These are phyloP conservation scores for Pseudopodoces humilis DNA, from an alignment of 2,113 vertebrate species.

Conservation along the genomic window DNA sequence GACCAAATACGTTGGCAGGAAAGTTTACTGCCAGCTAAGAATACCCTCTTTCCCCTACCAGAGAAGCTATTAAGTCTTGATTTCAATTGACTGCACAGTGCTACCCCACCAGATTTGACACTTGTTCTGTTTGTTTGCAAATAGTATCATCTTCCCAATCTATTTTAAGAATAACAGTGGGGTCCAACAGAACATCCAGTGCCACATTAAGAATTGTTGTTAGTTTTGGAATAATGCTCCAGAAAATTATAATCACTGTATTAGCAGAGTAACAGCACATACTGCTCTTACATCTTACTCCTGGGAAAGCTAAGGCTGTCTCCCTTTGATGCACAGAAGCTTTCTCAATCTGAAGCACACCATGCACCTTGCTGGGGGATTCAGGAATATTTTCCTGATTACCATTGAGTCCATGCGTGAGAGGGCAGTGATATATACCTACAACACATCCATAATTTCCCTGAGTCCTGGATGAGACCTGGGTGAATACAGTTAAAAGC, in stretches of 20 bases:
- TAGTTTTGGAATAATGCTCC: neutral
- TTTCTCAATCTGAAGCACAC: neutral
- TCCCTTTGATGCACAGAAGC: neutral
- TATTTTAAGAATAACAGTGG: neutral
- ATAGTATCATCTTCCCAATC: neutral
- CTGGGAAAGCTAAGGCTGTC: neutral
- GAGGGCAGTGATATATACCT: neutral
- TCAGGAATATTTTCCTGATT: neutral
- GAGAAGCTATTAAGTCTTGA: neutral
- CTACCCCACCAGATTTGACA: neutral
- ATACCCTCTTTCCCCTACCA: neutral
- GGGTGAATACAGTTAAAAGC: neutral
- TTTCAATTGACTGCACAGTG: neutral
- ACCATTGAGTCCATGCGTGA: neutral
- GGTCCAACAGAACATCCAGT: neutral
- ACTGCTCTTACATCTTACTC: neutral
- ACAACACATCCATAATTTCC: neutral
- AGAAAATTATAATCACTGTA: neutral
- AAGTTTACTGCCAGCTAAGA: neutral
- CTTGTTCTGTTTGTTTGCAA: neutral
- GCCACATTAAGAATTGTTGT: neutral
- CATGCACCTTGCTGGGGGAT: neutral
- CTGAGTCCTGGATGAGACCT: neutral
- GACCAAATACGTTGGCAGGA: neutral
- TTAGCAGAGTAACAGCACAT: neutral